A percentile compares a stretch with the other conserved stretches of the same genome.
These are phyloP conservation scores for Aromia moschata DNA, from an alignment of 2,888 invertebrate genomes.

Conservation along the genomic window DNA sequence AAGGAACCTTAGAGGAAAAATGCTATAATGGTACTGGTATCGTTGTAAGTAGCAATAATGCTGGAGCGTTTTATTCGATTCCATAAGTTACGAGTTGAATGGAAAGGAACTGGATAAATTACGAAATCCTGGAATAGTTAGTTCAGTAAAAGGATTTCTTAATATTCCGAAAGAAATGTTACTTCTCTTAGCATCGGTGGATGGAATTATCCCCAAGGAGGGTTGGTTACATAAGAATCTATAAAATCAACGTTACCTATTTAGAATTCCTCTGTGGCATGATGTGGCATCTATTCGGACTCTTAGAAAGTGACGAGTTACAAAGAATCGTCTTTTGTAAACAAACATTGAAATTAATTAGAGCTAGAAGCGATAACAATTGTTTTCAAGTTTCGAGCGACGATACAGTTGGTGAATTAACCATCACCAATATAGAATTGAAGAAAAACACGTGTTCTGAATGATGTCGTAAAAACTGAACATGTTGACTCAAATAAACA, in stretches of 20 bases:
- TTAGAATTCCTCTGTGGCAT: not conserved
- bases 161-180: not conserved
- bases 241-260: conserved; percentile 9
- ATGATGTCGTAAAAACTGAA: conserved; percentile 30
- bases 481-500: conserved; percentile 28
- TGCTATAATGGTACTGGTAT: conserved; percentile 9
- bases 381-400: conserved; percentile 6
- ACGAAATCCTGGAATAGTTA: conserved; percentile 16
- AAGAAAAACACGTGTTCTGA: conserved; percentile 31
- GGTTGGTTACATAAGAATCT: not conserved
- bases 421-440: conserved; percentile 26
- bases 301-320: too few species aligned
- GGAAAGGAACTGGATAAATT: conserved; percentile 16
- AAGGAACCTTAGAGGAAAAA: conserved; percentile 25
- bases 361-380: conserved; percentile 33
- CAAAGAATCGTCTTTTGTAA: conserved; percentile 24
- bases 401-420: conserved; percentile 8
- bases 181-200: not conserved
- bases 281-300: too few species aligned
- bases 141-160: not conserved
- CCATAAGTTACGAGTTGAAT: conserved; percentile 24
- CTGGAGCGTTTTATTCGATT: conserved; percentile 11
- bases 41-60: conserved; percentile 11
- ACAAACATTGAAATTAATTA: conserved; percentile 31
- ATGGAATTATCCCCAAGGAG: not conserved